Evolutionary conservation across 2,888 invertebrate genomes (phyloP), one percentile per base, ranked within the genome.

Genomic region (Meandrusa payeni): DNA sequence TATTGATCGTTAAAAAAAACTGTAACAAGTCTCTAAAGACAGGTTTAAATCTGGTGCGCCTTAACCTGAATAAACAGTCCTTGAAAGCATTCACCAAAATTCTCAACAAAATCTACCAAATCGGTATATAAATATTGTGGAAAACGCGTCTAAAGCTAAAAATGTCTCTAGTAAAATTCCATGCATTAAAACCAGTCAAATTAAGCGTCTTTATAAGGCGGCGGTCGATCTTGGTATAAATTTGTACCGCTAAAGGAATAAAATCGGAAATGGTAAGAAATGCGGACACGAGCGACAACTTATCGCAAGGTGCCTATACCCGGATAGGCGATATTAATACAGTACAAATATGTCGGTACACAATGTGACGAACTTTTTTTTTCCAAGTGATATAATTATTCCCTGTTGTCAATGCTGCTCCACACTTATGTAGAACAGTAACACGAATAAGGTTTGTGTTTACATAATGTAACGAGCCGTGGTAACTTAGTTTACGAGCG

Each of bases 51-150:
- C 41, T 28, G 28, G 24, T 26, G 9, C 22, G 13, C 27, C 20
- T 28, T 28, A 22, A 36, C 41, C 36, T 23, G 15, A 12, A 36
- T 34, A 23, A 34, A 4, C n/a, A 42, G 36, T 36, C 41, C 34
- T 34, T 36, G 41, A 29, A n/a, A 33, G 19, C 15, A 23, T 34
- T 42, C 11, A 23, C 15, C 27, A 11, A 17, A 36, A 42, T 42
- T 42, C 23, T 15, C 7, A 26, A 40, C 36, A 24, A 41, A 41
- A 33, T 32, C n/a, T 15, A 34, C 34, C 1, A 42, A 42, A 17
- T 23, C 12, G 28, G 28, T 23, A 36, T 29, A 10, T 29, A 23
- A 29, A 15, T 36, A 22, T 5, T 6, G 20, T 29, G 9, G 15
- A 39, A 29, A 13, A 22, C 5, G 1, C 28, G 27, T 5, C 11